These are phyloP conservation scores for Hydriomena furcata DNA, from an alignment of 2,888 invertebrate species.

Conservation along the genomic window DNA sequence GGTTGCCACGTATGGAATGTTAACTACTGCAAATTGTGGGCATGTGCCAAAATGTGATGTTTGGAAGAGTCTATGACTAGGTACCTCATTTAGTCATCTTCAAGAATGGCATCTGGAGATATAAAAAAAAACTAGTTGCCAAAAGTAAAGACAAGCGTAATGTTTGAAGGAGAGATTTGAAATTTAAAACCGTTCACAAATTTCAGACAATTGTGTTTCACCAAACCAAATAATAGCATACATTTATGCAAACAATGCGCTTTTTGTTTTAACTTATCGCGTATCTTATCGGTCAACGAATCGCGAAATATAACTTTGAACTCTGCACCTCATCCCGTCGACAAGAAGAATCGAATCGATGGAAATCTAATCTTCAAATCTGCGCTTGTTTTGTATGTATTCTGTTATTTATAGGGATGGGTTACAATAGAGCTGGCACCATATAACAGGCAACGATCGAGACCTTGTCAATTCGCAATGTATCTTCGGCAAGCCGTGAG, in stretches of 20 bases:
- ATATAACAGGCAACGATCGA: conserved; percentile 46
- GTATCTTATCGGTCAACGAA: conserved; percentile 31
- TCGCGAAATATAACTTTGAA: conserved; percentile 47
- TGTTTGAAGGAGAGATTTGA: neutral
- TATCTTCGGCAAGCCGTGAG: conserved; percentile 49
- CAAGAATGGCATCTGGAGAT: no score
- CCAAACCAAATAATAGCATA: conserved; percentile 8
- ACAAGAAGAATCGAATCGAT: conserved; percentile 62
- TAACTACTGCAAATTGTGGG: no score
- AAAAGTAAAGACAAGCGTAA: neutral
- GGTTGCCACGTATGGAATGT: no score
- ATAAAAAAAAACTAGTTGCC: no score
- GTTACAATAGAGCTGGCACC: conserved; percentile 37
- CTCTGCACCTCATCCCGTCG: conserved; percentile 53
- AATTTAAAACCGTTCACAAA: neutral
- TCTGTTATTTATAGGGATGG: conserved; percentile 47
- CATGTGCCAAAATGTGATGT: no score
- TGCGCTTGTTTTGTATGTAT: conserved; percentile 62
- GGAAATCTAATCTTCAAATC: conserved; percentile 74
- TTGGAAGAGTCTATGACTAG: no score
- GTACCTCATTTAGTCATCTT: no score
- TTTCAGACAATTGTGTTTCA: conserved; percentile 5
- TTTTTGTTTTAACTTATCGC: conserved; percentile 24
- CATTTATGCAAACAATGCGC: conserved; percentile 24
- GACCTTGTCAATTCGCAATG: conserved; percentile 69